Conservation (phyloP, 2,888 invertebrate species). For the Chrysodeixis includens region DNA sequence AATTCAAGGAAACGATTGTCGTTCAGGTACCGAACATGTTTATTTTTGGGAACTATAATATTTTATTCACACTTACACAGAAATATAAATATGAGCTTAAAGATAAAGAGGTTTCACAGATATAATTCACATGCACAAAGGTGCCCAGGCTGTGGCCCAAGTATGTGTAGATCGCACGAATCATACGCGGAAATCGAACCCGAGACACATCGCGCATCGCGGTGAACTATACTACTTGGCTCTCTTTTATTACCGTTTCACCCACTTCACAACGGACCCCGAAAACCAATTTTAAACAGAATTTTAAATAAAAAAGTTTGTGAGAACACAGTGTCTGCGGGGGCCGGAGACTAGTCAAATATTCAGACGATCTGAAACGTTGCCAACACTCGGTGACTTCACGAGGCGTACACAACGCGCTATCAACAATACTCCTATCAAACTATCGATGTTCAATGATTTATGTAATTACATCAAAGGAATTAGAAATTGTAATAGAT, state of each 20-base stretch:
- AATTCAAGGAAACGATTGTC: too few species aligned
- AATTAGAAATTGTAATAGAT: not conserved
- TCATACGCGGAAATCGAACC: too few species aligned
- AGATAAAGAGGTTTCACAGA: too few species aligned
- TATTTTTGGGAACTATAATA: too few species aligned
- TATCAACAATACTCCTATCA: constrained; percentile 39
- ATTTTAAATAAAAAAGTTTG: constrained; percentile 45
- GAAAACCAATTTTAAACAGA: constrained; percentile 34
- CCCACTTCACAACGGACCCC: constrained; percentile 12
- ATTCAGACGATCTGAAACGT: constrained; percentile 44
- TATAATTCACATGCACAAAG: too few species aligned
- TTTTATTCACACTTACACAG: too few species aligned
- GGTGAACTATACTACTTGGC: too few species aligned
- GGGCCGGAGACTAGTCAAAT: constrained; percentile 40
- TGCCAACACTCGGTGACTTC: constrained; percentile 56
- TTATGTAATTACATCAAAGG: constrained; percentile 15
- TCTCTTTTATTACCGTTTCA: not conserved
- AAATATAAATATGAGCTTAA: too few species aligned
- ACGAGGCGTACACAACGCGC: constrained; percentile 7
- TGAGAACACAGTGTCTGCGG: constrained; percentile 28
- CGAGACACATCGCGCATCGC: too few species aligned
- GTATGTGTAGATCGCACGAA: too few species aligned
- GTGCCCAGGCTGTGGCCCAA: too few species aligned
- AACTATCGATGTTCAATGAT: constrained; percentile 17
- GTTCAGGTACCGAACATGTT: too few species aligned